Conservation (phyloP, 2,113 vertebrate genomes). For the Entomyzon cyanotis region DNA sequence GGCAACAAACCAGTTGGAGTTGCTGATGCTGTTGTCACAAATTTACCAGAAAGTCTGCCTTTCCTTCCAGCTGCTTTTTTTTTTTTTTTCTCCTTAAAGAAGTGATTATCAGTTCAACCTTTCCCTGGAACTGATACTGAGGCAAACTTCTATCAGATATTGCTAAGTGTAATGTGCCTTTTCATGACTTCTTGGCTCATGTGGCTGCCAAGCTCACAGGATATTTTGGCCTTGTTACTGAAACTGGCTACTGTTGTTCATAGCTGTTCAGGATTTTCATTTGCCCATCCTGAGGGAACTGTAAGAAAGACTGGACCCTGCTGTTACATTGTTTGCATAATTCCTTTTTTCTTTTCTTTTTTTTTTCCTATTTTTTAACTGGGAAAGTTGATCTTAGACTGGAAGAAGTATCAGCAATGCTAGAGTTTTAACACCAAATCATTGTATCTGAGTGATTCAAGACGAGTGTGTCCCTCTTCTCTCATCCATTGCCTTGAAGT, state of each 20-base stretch:
- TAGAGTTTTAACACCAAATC: not conserved
- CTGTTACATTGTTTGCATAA: slow-evolving; percentile 28
- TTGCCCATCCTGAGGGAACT: not conserved
- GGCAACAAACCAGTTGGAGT: slow-evolving; percentile 34
- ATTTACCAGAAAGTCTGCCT: slow-evolving; percentile 55
- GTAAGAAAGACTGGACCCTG: slow-evolving; percentile 4
- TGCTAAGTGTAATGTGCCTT: not conserved
- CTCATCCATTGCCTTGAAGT: slow-evolving; percentile 28
- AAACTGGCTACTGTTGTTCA: not conserved
- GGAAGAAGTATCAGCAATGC: not conserved
- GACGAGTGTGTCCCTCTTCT: not conserved
- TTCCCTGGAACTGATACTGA: slow-evolving; percentile 1
- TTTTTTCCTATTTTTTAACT: not conserved
- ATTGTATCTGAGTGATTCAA: not conserved
- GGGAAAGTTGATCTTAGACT: not conserved
- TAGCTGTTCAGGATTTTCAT: slow-evolving; percentile 19
- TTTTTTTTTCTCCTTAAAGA: not conserved
- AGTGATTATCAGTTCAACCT: not conserved
- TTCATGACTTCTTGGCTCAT: not conserved
- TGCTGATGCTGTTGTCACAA: slow-evolving; percentile 36
- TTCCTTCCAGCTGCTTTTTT: not conserved
- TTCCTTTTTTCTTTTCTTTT: not conserved
- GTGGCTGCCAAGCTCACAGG: not conserved
- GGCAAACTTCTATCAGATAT: not conserved
- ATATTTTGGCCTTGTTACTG: not conserved